phyloP scores from a whole-genome alignment of 53 echinoderm and acorn worm species.

The Zoroaster sp. region DNA sequence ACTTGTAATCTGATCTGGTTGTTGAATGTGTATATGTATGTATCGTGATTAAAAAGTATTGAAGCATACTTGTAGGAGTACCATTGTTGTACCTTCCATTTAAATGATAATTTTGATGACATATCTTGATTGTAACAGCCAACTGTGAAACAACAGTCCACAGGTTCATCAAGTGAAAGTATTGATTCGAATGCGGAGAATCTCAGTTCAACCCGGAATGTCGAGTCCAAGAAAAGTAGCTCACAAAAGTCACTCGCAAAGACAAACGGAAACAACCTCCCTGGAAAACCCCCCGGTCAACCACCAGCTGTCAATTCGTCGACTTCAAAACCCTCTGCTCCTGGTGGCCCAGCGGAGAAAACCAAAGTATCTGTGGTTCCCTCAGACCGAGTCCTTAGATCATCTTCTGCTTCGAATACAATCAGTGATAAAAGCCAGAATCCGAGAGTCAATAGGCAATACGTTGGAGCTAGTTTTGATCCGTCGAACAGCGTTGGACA shows the following conservation, averaged over 20 bases:
- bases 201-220: not conserved
- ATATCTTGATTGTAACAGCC: not conserved
- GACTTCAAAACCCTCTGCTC: not conserved
- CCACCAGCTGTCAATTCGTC: not conserved
- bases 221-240: not conserved
- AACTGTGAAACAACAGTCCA: not conserved
- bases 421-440: not conserved
- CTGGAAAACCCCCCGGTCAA: not conserved
- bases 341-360: not conserved
- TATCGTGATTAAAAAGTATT: too few relatives aligned
- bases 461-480: too few relatives aligned
- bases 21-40: too few relatives aligned
- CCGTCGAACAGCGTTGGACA: too few relatives aligned
- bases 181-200: not conserved
- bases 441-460: too few relatives aligned
- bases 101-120: too few relatives aligned
- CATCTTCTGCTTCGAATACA: not conserved
- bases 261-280: not conserved
- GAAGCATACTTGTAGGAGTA: too few relatives aligned
- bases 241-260: not conserved
- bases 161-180: not conserved
- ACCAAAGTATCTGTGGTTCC: not conserved
- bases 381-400: conserved; percentile 17
- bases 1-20: too few relatives aligned
- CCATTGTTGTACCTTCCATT: too few relatives aligned